Evolutionary conservation across 2,113 vertebrate genomes (phyloP), one percentile per base, ranked within the genome.

Genomic region (Pica pica): DNA sequence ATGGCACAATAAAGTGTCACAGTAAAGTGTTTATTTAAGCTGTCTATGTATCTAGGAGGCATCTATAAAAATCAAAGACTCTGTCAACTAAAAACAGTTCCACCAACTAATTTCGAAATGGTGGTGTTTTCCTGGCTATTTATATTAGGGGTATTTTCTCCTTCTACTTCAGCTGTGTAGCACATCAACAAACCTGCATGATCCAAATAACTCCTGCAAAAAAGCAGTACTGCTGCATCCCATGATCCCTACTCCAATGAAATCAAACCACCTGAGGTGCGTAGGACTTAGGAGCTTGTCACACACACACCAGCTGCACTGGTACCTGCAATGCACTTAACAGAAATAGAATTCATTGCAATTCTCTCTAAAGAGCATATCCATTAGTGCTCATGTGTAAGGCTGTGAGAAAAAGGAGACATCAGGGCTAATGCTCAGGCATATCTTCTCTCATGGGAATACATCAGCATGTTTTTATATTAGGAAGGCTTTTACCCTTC

Each of bases 331-430:
- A 21, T 7, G 26, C 42, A 81, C 57, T 95, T 42, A 41, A 21
- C 70, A 88, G 75, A 78, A 89, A 94, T 16, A 78, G 81, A 94
- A 87, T 86, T 93, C 95, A 95, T 67, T 86, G 74, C 64, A 39
- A 76, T 63, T 42, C 81, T 42, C 81, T 76, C 74, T 39, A 5
- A 73, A 77, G 78, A 90, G 52, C 10, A 53, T 63, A 89, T 95
- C 92, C 88, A 91, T 95, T 95, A 88, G 64, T 75, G 91, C 60
- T 59, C 39, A 2, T 0, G 0, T 81, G 33, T 28, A 52, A 86
- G 63, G 52, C 71, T 63, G 63, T 19, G 83, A 89, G 61, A 68
- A 91, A 95, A 92, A 90, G 63, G 46, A 80, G 79, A 83, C 55
- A 57, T 76, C 28, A 30, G 2, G 79, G 31, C 53, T 65, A 95